Percentiles rank a stretch among this genome's conserved stretches.
Evolutionary conservation across 92 coral and sea anemone species (phyloP).

Genomic region (Anthopleura xanthogrammica): DNA sequence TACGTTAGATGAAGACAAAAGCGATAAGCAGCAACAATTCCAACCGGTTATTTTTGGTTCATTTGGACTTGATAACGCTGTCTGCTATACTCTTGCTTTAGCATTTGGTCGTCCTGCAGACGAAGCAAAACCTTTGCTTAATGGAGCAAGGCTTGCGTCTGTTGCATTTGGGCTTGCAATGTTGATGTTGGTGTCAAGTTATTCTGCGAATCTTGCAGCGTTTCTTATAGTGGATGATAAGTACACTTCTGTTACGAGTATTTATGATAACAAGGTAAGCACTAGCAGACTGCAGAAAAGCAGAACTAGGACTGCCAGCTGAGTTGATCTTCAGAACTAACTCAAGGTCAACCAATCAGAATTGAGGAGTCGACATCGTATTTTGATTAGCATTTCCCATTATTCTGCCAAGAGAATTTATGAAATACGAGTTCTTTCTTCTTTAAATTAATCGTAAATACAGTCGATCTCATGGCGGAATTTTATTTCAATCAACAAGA

Average conservation of each 20-base stretch:
- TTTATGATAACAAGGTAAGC: constrained; percentile 76
- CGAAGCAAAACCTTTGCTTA: constrained; percentile 64
- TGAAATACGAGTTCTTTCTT: too few species aligned
- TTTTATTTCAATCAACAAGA: too few species aligned
- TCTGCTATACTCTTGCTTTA: constrained; percentile 68
- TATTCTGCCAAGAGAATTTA: too few species aligned
- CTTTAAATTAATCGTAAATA: too few species aligned
- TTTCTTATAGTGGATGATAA: constrained; percentile 78
- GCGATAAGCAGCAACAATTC: not conserved
- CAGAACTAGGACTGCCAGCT: too few species aligned
- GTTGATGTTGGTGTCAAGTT: constrained; percentile 74
- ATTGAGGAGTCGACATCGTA: too few species aligned
- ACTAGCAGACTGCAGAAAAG: too few species aligned
- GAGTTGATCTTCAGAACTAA: too few species aligned
- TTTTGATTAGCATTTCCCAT: too few species aligned
- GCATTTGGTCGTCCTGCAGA: constrained; percentile 85
- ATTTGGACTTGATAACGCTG: constrained; percentile 73
- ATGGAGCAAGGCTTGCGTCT: constrained; percentile 72
- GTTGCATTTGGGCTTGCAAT: constrained; percentile 85
- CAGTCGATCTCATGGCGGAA: too few species aligned
- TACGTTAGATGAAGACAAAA: not conserved
- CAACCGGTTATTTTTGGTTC: not conserved
- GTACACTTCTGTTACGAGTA: constrained; percentile 60
- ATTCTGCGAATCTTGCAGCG: constrained; percentile 83
- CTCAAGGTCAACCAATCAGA: too few species aligned